Evolutionary conservation across 2,888 invertebrate species (phyloP).

Genomic region (Creontiades dilutus): DNA sequence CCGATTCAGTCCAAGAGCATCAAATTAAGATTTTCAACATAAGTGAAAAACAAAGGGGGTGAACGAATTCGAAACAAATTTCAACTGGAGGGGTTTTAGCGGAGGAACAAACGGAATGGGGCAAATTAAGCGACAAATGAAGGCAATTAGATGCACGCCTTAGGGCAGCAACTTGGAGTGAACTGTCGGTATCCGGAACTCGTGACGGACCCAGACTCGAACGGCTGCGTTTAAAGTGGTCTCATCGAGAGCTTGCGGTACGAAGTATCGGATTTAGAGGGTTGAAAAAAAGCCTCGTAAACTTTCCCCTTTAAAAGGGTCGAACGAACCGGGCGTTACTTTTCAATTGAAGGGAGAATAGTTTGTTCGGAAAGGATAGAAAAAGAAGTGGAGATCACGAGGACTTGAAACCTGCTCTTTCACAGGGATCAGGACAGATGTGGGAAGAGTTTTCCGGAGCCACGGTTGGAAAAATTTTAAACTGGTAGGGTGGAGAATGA

Average conservation of each 20-base stretch:
- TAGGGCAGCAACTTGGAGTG: not conserved
- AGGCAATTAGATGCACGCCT: slow-evolving; percentile 14
- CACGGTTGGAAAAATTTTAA: not conserved
- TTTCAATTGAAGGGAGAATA: slow-evolving; percentile 1
- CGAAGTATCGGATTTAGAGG: slow-evolving; percentile 3
- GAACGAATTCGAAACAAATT: slow-evolving; percentile 10
- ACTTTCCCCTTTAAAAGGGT: not conserved
- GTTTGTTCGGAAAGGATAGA: not conserved
- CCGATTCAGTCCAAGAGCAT: not conserved
- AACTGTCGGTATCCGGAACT: not conserved
- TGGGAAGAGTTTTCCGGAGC: not conserved
- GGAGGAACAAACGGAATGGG: not conserved
- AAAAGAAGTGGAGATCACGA: not conserved
- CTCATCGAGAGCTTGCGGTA: not conserved
- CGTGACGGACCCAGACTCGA: not conserved
- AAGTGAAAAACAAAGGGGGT: not conserved
- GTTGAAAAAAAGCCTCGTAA: not conserved
- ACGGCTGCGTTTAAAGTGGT: not conserved
- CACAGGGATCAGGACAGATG: not conserved
- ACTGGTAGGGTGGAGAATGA: not conserved
- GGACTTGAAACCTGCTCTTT: not conserved
- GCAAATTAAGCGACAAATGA: slow-evolving; percentile 25
- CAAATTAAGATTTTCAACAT: not conserved
- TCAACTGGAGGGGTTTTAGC: slow-evolving; percentile 6
- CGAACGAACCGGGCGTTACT: not conserved